Percentiles rank a stretch among this genome's conserved stretches.
Conservation (phyloP, 2,888 invertebrate species). For the Aleiodes testaceus region DNA sequence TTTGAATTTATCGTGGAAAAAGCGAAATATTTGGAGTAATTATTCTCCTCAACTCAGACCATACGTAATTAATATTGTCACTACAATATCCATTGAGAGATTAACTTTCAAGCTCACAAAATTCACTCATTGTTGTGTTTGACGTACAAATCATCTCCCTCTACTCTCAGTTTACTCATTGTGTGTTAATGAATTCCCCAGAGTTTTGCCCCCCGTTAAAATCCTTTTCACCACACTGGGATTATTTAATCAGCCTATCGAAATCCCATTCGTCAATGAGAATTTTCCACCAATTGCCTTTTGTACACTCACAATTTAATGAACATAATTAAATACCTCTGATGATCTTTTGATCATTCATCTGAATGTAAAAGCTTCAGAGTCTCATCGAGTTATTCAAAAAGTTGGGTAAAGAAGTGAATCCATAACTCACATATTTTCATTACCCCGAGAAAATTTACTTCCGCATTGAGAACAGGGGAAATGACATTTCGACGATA, state of each 20-base stretch:
- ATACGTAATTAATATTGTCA: no score
- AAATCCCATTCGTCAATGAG: no score
- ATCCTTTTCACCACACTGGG: conserved; percentile 52
- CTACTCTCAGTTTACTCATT: conserved; percentile 56
- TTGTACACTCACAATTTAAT: no score
- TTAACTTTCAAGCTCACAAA: not conserved
- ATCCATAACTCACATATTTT: conserved; percentile 1
- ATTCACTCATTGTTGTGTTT: not conserved
- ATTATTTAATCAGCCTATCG: conserved; percentile 55
- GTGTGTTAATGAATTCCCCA: conserved; percentile 60
- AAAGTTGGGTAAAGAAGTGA: no score
- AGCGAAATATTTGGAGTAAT: no score
- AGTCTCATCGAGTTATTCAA: no score
- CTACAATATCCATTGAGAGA: not conserved
- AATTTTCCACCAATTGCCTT: no score
- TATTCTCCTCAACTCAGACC: no score
- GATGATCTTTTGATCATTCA: no score
- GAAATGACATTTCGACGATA: conserved; percentile 37
- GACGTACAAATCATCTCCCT: not conserved
- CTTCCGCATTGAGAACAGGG: conserved; percentile 3
- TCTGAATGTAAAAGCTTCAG: no score
- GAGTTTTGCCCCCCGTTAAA: conserved; percentile 58
- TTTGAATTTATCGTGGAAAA: no score
- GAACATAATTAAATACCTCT: no score
- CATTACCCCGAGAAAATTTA: conserved; percentile 28